Percentiles rank a stretch among this genome's conserved stretches.
These are phyloP conservation scores for Carapus acus DNA, from an alignment of 2,797 vertebrate genomes.

Conservation along the genomic window DNA sequence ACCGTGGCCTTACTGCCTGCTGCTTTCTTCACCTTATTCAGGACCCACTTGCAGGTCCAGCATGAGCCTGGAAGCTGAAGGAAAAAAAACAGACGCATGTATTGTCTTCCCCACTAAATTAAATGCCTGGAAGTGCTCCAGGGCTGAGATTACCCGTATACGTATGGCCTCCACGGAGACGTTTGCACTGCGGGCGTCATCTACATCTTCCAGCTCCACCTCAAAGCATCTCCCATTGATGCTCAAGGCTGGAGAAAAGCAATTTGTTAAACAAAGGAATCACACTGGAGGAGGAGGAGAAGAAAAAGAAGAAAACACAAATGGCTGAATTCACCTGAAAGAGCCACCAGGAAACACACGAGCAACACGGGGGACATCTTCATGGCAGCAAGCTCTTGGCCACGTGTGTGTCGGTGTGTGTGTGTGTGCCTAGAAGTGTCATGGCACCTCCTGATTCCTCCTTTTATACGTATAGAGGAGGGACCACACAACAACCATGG, in stretches of 20 bases:
- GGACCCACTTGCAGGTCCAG: slow-evolving; percentile 31
- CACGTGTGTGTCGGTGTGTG: background rate
- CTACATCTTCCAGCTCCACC: slow-evolving; percentile 28
- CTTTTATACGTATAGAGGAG: slow-evolving; percentile 35
- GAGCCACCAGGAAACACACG: slow-evolving; percentile 40
- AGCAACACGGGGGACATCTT: slow-evolving; percentile 29
- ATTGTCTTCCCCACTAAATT: background rate
- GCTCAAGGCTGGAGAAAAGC: slow-evolving; percentile 35
- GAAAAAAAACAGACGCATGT: background rate
- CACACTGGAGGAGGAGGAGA: no score
- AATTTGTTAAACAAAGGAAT: no score
- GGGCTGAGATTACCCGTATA: slow-evolving; percentile 39
- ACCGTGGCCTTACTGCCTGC: background rate
- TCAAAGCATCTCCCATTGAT: slow-evolving; percentile 28
- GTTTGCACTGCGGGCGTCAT: no score
- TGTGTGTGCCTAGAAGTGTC: background rate
- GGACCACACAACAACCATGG: no score
- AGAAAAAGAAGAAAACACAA: background rate
- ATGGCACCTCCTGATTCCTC: background rate
- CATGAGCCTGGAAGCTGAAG: slow-evolving; percentile 23
- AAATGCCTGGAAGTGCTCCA: no score
- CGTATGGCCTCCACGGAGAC: background rate
- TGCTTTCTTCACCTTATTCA: slow-evolving; percentile 17
- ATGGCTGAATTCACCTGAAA: slow-evolving; percentile 41
- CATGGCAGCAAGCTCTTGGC: slow-evolving; percentile 29